Evolutionary conservation across 2,888 invertebrate species (phyloP).

Genomic region (Lasiommata megera): DNA sequence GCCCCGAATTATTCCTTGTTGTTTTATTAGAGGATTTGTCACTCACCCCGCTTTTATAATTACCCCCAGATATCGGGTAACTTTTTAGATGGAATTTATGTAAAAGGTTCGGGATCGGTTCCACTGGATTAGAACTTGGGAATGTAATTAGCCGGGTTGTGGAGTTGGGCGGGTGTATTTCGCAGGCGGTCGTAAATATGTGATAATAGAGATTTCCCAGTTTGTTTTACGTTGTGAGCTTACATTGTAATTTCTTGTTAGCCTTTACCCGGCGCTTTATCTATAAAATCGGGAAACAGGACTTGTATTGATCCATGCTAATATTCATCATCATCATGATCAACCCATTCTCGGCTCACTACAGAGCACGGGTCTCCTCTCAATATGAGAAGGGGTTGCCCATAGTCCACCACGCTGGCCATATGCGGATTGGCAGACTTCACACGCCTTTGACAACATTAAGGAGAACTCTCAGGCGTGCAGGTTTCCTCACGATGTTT

Average conservation of each 20-base stretch:
- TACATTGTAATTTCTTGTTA: not conserved
- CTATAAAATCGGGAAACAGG: too few species aligned
- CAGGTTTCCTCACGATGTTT: too few species aligned
- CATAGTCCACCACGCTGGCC: too few species aligned
- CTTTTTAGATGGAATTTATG: conserved; percentile 72
- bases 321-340: too few species aligned
- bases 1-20: conserved; percentile 79
- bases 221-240: conserved; percentile 11
- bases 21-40: conserved; percentile 81
- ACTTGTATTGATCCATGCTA: too few species aligned
- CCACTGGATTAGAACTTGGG: conserved; percentile 53
- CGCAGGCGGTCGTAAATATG: conserved; percentile 11
- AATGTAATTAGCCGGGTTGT: conserved; percentile 55
- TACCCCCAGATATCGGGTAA: conserved; percentile 71
- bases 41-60: conserved; percentile 77
- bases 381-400: too few species aligned
- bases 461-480: too few species aligned
- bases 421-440: too few species aligned
- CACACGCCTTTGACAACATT: too few species aligned
- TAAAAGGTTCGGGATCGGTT: conserved; percentile 51
- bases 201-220: conserved; percentile 13
- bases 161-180: conserved; percentile 33
- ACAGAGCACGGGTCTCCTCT: too few species aligned
- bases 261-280: not conserved
- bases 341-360: too few species aligned